Evolutionary conservation across 2,113 vertebrate genomes (phyloP).

Genomic region (Rissa tridactyla): DNA sequence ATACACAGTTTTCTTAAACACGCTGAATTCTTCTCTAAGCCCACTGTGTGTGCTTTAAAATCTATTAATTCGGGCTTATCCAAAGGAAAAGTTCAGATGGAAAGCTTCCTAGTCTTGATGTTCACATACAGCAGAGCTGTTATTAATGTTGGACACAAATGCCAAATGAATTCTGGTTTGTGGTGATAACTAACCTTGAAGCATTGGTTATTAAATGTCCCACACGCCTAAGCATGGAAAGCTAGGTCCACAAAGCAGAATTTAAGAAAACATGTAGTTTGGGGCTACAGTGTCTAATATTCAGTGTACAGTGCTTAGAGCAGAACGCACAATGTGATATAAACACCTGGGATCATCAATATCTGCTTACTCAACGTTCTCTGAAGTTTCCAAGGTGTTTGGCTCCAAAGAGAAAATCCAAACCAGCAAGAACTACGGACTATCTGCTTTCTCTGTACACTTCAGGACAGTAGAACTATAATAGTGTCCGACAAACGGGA

Average conservation of each 20-base stretch:
- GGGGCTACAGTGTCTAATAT: neutral
- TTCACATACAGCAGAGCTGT: neutral
- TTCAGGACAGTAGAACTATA: neutral
- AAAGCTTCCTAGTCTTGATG: neutral
- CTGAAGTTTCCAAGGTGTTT: neutral
- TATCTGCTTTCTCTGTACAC: neutral
- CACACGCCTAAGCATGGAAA: neutral
- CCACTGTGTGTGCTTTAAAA: neutral
- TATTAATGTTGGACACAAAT: neutral
- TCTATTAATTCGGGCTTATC: neutral
- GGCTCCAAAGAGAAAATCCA: neutral
- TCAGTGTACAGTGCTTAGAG: neutral
- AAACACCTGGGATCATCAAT: neutral
- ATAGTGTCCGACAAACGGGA: neutral
- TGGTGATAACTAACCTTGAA: neutral
- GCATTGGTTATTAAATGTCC: neutral
- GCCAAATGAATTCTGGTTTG: neutral
- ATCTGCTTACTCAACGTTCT: neutral
- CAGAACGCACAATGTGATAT: neutral
- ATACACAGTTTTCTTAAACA: neutral
- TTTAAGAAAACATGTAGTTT: neutral
- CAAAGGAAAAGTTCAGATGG: neutral
- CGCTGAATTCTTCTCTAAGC: neutral
- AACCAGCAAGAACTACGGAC: neutral
- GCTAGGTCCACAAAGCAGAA: neutral